phyloP scores from a whole-genome alignment of 92 coral and sea anemone genomes.

The Chrysogorgia sp. region DNA sequence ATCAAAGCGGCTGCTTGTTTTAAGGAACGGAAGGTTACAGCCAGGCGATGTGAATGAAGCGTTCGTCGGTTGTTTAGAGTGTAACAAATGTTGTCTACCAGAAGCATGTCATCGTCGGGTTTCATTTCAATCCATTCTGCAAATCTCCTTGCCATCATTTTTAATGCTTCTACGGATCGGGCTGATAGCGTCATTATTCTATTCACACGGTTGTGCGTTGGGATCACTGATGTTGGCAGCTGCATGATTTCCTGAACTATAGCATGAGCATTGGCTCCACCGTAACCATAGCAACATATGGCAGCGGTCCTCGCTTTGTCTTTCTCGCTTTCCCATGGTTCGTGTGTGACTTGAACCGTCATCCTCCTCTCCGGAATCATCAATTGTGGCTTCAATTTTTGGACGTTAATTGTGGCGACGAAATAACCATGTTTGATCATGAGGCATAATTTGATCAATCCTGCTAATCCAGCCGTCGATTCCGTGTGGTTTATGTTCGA shows the following conservation, averaged over 20 bases:
- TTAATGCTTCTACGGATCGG: conserved; percentile 46
- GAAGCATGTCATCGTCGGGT: conserved; percentile 18
- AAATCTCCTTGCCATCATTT: conserved; percentile 43
- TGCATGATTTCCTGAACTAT: conserved; percentile 48
- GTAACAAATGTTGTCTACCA: conserved; percentile 52
- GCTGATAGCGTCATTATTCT: conserved; percentile 64
- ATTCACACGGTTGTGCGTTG: background rate
- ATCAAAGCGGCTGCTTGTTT: conserved; percentile 48
- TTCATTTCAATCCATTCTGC: conserved; percentile 37
- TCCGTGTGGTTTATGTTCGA: conserved; percentile 86
- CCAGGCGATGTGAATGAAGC: conserved; percentile 57
- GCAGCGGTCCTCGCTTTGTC: conserved; percentile 67
- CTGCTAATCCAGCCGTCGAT: conserved; percentile 79
- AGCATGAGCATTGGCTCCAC: conserved; percentile 66
- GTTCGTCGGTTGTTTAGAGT: conserved; percentile 64
- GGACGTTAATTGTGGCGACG: conserved; percentile 70
- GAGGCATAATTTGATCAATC: conserved; percentile 67
- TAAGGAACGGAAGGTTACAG: conserved; percentile 45
- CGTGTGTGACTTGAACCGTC: conserved; percentile 20
- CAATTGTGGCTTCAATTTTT: conserved; percentile 61
- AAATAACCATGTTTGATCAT: conserved; percentile 70
- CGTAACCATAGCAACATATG: conserved; percentile 62
- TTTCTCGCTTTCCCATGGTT: conserved; percentile 45
- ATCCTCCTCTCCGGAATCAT: conserved; percentile 59
- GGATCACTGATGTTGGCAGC: background rate